Base-by-base conservation (phyloP, 2,888 invertebrate species). In the Drosophila barbarae region DNA sequence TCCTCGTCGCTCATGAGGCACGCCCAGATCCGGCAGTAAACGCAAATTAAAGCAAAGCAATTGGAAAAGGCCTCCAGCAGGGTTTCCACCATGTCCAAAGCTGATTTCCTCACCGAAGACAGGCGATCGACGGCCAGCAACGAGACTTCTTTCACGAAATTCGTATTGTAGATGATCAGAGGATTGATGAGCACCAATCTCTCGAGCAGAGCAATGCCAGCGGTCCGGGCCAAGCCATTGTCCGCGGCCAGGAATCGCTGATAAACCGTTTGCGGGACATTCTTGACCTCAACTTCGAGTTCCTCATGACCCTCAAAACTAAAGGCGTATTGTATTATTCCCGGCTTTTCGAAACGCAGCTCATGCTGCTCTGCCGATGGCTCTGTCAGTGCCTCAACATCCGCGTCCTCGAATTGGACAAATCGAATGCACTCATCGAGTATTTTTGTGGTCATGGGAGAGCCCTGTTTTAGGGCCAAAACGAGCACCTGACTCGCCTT, bases 1-100 rank as follows among this genome's bases (percentile, higher is more conserved):
- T 89, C 89, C 15, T 72, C 71, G 64, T 89, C 89, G 12, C 82
- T 86, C 9, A 89, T 69, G 72, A 89, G 68, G 3, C 88, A 87
- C 3, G 87, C 73, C 61, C 88, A 86, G n/a, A 89, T 76, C 9
- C 86, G 86, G 55, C 88, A 89, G 84, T 89, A 89, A 1, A 87
- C 85, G 71, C 80, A 88, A 34, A 89, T 79, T n/a, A 89, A 79
- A 1, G 88, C 86, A 71, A 84, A 86, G 55, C 89, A 89, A 63
- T 87, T 88, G 15, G 84, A 82, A 71, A 88, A 89, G 1, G 71
- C 70, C 13, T 77, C 75, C 28, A 89, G 69, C 47, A 89, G 77
- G 3, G 77, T 71, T 47, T 89, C 89, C 2, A 88, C 74, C 41
- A 77, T 79, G 1, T 86, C 76, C 32, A 89, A 56, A 0, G 86